Percentiles rank a stretch among this genome's conserved stretches.
These are phyloP conservation scores for Brachionus rotundiformis DNA, from an alignment of 1,140 invertebrate species.

Conservation along the genomic window DNA sequence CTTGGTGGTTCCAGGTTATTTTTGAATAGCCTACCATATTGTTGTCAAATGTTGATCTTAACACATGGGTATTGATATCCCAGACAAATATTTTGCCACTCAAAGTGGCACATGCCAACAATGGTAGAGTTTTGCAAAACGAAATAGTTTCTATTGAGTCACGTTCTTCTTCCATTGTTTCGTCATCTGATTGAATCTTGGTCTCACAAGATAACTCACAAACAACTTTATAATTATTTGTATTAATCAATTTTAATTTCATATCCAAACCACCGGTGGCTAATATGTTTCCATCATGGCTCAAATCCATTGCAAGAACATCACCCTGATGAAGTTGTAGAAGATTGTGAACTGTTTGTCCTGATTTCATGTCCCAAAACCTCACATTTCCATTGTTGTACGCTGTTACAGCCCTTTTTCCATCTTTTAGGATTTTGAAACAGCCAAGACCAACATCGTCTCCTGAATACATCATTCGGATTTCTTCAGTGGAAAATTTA, in stretches of 20 bases:
- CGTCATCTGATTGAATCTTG: not conserved
- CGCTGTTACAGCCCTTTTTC: constrained; percentile 23
- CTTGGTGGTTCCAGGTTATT: constrained; percentile 21
- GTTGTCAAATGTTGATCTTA: constrained; percentile 26
- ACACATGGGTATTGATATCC: constrained; percentile 24
- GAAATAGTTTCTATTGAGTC: constrained; percentile 32
- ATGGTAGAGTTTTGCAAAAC: constrained; percentile 11
- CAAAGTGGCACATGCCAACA: constrained; percentile 43
- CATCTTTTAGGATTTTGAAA: constrained; percentile 48
- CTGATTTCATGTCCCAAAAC: constrained; percentile 40
- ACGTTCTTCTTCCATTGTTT: constrained; percentile 15
- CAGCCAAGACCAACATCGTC: constrained; percentile 17
- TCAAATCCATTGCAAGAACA: not conserved
- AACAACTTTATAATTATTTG: constrained; percentile 37
- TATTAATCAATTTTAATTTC: constrained; percentile 40
- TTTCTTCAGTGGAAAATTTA: constrained; percentile 37
- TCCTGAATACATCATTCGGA: constrained; percentile 10
- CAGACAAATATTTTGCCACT: constrained; percentile 45
- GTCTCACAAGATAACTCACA: constrained; percentile 3
- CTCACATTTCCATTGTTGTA: constrained; percentile 35
- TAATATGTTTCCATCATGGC: constrained; percentile 38
- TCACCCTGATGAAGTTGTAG: constrained; percentile 25
- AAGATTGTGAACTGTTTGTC: constrained; percentile 12
- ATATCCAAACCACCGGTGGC: constrained; percentile 39
- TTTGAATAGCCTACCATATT: constrained; percentile 24